Evolutionary conservation across 2,888 invertebrate genomes (phyloP), one percentile per base, ranked within the genome.

Genomic region (Argyresthia albistria): DNA sequence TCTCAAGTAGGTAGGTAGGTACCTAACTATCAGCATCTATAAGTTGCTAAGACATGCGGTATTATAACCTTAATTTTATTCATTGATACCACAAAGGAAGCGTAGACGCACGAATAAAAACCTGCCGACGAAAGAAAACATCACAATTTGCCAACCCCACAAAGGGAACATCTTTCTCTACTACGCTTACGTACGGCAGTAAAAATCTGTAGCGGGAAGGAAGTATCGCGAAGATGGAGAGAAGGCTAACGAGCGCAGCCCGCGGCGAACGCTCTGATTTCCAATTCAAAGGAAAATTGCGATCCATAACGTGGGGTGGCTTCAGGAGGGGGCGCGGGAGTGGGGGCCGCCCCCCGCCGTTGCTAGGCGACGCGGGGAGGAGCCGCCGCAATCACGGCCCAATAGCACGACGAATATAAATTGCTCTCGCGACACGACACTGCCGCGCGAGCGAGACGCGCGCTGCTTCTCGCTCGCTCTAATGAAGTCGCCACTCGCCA

Each of bases 301-400:
- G 84, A 87, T 88, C 84, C 80, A 82, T 82, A 82, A 81, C 79
- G 76, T 72, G 76, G 59, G 77, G 75, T 65, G 59, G 70, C 70
- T 73, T 63, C 60, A 62, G 61, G 25, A 25, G 25, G 60, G 62
- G 70, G 68, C 60, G 62, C 60, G 59, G 52, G 56, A 60, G 61
- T 66, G 67, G 65, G 73, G 67, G 57, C 60, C 58, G 57, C 70
- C 74, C 78, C 87, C 81, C 78, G 73, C 77, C 86, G 90, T 90
- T 84, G 88, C 89, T 86, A 89, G 80, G 89, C 80, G 87, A 90
- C 90, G 90, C 88, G 87, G 90, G 90, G 90, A 88, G 90, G 89
- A 88, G 89, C 75, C 84, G 76, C 86, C 72, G 78, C 81, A 88
- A 88, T 88, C 88, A 86, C 87, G 82, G 88, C 84, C 86, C 88